phyloP scores from a whole-genome alignment of 2,888 invertebrate species.

The Apantesis nais region DNA sequence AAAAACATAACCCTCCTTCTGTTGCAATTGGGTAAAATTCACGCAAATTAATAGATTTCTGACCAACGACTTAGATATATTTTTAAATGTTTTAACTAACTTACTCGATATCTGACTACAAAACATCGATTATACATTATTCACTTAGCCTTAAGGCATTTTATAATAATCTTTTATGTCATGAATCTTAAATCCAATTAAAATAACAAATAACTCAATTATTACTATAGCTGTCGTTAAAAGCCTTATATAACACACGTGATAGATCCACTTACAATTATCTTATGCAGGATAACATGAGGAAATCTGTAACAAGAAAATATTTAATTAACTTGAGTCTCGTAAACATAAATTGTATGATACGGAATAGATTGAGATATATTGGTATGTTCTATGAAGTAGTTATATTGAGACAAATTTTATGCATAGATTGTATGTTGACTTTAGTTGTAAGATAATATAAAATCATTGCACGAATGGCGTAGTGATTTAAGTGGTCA shows the following conservation, averaged over 20 bases:
- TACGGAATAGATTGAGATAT: constrained; percentile 2
- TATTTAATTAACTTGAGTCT: constrained; percentile 18
- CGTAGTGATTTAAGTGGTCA: no score
- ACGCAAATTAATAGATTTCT: no score
- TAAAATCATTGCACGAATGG: no score
- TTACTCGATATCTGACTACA: background rate
- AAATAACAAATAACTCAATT: constrained; percentile 8
- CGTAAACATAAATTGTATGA: constrained; percentile 3
- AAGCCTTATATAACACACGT: constrained; percentile 15
- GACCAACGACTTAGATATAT: no score
- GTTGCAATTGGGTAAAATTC: no score
- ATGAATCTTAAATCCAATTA: background rate
- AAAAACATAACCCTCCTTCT: no score
- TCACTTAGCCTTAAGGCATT: background rate
- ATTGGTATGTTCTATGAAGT: background rate
- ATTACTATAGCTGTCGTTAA: constrained; percentile 4
- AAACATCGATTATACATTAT: background rate
- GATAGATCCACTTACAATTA: constrained; percentile 56
- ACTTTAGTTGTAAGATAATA: no score
- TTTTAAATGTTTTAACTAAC: background rate
- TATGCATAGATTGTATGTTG: background rate
- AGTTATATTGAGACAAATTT: background rate
- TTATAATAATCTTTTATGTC: background rate
- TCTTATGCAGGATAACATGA: constrained; percentile 57
- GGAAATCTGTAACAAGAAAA: constrained; percentile 59